Percentiles rank a stretch among this genome's conserved stretches.
Conservation (phyloP, 2,888 invertebrate genomes). For the Megalurothrips usitatus region DNA sequence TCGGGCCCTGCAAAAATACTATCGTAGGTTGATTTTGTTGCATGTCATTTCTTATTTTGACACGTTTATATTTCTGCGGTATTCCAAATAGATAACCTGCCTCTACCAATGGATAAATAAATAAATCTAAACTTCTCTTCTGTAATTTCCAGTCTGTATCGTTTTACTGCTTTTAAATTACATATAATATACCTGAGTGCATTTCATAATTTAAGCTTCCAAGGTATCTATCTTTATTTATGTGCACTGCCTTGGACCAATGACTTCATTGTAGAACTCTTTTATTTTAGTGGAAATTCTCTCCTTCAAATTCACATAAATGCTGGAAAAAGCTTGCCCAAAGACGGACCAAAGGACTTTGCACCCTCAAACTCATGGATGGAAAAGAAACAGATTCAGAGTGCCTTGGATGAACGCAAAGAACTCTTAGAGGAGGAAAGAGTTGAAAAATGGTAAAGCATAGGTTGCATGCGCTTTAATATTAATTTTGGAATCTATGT, state of each 20-base stretch:
- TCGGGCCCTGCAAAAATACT: background rate
- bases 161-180: background rate
- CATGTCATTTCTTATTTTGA: background rate
- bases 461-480: background rate
- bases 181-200: background rate
- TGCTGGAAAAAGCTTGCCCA: constrained; percentile 50
- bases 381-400: constrained; percentile 56
- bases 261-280: background rate
- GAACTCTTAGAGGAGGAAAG: constrained; percentile 53
- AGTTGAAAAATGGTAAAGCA: constrained; percentile 53
- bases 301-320: constrained; percentile 40
- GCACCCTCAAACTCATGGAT: constrained; percentile 55
- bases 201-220: background rate
- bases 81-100: background rate
- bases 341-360: constrained; percentile 53
- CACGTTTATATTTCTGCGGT: background rate
- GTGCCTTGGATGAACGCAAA: constrained; percentile 53
- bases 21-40: background rate
- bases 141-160: background rate
- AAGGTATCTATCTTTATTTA: background rate
- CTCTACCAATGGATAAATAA: background rate
- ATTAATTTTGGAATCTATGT: too few relatives aligned
- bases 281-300: constrained; percentile 33
- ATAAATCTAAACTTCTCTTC: background rate
- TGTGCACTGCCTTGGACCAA: background rate